A percentile compares a stretch with the other conserved stretches of the same genome.
Conservation (phyloP, 1,140 invertebrate species). For the Paramacrobiotus metropolitanus region DNA sequence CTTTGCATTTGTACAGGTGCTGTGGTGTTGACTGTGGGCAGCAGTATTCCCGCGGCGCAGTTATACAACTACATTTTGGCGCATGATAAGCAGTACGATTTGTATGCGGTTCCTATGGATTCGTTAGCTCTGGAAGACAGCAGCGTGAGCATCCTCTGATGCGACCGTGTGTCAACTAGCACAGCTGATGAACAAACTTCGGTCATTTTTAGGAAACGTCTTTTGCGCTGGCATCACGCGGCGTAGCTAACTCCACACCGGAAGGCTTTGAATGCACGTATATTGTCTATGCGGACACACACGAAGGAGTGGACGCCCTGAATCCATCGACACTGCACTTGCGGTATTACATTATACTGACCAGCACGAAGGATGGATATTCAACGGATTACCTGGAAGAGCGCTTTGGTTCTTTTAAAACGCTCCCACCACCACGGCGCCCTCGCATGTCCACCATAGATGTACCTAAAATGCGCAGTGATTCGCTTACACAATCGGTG, state of each 20-base stretch:
- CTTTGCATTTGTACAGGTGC: slow-evolving; percentile 26
- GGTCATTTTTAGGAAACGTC: slow-evolving; percentile 7
- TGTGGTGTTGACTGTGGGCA: slow-evolving; percentile 34
- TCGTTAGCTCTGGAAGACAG: too few species aligned
- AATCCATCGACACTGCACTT: slow-evolving; percentile 29
- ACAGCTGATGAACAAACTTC: too few species aligned
- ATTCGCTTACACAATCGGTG: too few species aligned
- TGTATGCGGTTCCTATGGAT: slow-evolving; percentile 42
- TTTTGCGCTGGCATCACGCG: slow-evolving; percentile 4
- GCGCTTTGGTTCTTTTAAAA: background rate
- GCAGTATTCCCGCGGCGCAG: slow-evolving; percentile 36
- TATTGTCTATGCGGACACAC: slow-evolving; percentile 10
- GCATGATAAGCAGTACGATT: slow-evolving; percentile 40
- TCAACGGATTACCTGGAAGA: slow-evolving; percentile 1
- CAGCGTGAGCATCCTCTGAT: slow-evolving; percentile 14
- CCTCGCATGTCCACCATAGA: background rate
- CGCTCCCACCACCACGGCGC: background rate
- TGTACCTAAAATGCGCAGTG: too few species aligned
- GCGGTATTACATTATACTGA: slow-evolving; percentile 47
- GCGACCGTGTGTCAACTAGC: background rate
- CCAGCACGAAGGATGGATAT: slow-evolving; percentile 20
- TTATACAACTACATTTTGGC: slow-evolving; percentile 46
- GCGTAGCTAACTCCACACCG: background rate
- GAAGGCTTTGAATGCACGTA: background rate
- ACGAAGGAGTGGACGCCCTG: slow-evolving; percentile 17